Evolutionary conservation across 1,140 invertebrate species (phyloP).

Genomic region (Leguminivora glycinivorella): DNA sequence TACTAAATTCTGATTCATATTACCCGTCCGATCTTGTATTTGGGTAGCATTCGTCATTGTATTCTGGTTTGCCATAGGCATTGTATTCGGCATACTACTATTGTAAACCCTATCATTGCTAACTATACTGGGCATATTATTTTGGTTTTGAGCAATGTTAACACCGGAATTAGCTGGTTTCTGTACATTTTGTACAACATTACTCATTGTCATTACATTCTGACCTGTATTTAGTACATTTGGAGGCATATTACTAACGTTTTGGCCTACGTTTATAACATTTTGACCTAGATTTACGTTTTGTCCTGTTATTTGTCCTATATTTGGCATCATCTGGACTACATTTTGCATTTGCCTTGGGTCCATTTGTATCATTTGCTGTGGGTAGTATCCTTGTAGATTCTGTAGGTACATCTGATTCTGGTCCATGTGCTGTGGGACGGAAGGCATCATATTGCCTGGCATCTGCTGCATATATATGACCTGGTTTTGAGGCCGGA

Average conservation of each 20-base stretch:
- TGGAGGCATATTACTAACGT: neutral
- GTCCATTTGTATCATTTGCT: conserved; percentile 60
- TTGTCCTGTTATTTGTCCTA: neutral
- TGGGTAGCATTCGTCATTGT: neutral
- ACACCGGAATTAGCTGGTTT: neutral
- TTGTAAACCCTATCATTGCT: conserved; percentile 16
- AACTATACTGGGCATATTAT: conserved; percentile 1
- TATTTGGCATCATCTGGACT: conserved; percentile 38
- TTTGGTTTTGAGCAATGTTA: conserved; percentile 8
- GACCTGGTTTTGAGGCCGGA: conserved; percentile 59
- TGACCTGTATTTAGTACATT: conserved; percentile 1
- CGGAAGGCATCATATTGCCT: conserved; percentile 49
- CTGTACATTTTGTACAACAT: conserved; percentile 1
- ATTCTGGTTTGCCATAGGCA: neutral
- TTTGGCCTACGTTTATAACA: conserved; percentile 8
- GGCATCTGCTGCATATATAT: conserved; percentile 65
- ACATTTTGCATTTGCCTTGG: conserved; percentile 54
- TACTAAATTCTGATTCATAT: conserved; percentile 16
- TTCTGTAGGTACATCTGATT: conserved; percentile 64
- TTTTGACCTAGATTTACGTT: conserved; percentile 16
- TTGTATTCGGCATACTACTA: neutral
- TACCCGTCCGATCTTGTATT: neutral
- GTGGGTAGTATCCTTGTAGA: conserved; percentile 51
- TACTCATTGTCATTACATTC: neutral
- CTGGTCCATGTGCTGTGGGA: conserved; percentile 58